Evolutionary conservation across 2,797 vertebrate species (phyloP), one percentile per base, ranked within the genome.

Genomic region (Coracias cyanogaster): DNA sequence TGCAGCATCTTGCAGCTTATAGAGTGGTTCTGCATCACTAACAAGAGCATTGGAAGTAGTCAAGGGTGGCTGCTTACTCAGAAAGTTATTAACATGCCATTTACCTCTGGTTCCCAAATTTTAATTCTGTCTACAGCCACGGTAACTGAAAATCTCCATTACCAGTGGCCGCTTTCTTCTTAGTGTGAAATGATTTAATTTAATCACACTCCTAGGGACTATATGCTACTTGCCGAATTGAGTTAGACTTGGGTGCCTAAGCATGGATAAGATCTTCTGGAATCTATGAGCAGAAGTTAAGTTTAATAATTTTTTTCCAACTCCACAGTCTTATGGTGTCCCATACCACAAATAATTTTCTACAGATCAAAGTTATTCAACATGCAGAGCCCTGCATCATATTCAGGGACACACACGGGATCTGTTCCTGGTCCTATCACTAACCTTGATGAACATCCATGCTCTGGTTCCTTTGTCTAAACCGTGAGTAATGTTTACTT

Each of bases 341-440:
- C 46, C 7, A 9, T 12, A 37, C 10, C 14, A 54, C 4, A 55
- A 70, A 41, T 14, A 41, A 24, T 33, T 57, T 91, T 45, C n/a
- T 55, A 51, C 78, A 51, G 15, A 46, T 35, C 43, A 31, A 65
- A 82, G 37, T 46, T 46, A 84, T 4, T n/a, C 45, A 78, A 31
- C 14, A 19, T 0, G 0, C 4, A 31, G 17, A 9, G 26, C 17
- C 18, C 21, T 55, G 26, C 60, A 41, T 6, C 20, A 8, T 39
- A 64, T 31, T 31, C 12, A 73, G 21, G 7, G 15, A 26, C 6
- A 64, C 10, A 72, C 6, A 25, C 0, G 1, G 39, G 41, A 41
- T 54, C n/a, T 37, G 26, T 10, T 71, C 43, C 28, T 67, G n/a
- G 45, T 64, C 41, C n/a, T 67, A 26, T 25, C 7, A 28, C 17